Evolutionary conservation across 2,113 vertebrate species (phyloP).

Genomic region (Phylloscopus trochiloides): DNA sequence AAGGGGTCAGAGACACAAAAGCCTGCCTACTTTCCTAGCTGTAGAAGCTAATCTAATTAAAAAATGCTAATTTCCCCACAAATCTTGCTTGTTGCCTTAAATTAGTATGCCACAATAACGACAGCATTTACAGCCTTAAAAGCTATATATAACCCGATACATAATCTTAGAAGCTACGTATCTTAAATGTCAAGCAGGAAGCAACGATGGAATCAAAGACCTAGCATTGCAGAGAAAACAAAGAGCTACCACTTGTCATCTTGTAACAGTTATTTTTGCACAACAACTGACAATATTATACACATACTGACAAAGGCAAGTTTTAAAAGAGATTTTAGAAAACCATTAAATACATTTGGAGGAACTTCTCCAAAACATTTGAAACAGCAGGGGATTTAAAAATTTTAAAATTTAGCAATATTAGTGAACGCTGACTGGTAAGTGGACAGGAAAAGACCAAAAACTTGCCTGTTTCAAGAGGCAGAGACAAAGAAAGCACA

Average conservation of each 20-base stretch:
- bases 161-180: neutral
- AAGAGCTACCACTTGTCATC: neutral
- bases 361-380: neutral
- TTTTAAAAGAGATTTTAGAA: neutral
- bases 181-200: neutral
- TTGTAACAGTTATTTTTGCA: neutral
- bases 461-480: neutral
- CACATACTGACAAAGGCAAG: neutral
- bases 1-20: neutral
- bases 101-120: neutral
- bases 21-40: neutral
- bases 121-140: neutral
- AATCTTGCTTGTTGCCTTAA: neutral
- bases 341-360: neutral
- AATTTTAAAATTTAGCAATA: neutral
- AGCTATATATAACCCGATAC: neutral
- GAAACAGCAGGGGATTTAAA: neutral
- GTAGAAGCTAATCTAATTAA: neutral
- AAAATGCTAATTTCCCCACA: neutral
- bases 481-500: neutral
- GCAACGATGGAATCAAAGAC: neutral
- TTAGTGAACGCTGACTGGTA: neutral
- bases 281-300: neutral
- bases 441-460: neutral
- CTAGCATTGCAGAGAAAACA: neutral